Conservation (phyloP, 2,113 vertebrate species). For the Cacatua alba region DNA sequence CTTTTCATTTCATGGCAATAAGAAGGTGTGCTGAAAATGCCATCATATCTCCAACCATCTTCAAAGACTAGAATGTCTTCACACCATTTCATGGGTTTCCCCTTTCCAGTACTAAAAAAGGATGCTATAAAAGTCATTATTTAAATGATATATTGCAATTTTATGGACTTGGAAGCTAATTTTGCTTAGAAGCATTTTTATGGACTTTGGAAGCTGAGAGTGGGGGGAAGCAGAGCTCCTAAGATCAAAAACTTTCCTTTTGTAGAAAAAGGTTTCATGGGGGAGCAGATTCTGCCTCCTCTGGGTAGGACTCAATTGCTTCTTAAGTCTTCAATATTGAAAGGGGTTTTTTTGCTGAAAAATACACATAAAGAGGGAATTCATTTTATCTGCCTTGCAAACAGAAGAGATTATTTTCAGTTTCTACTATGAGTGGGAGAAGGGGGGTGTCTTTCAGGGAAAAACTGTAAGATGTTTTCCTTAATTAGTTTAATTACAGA, state of each 20-base stretch:
- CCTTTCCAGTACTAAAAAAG: conserved; percentile 65
- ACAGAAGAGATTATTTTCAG: conserved; percentile 56
- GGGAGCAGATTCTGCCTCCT: conserved; percentile 4
- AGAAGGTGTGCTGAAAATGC: conserved; percentile 54
- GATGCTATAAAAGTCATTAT: conserved; percentile 75
- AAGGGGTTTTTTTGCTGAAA: conserved; percentile 13
- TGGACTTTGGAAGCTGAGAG: conserved; percentile 69
- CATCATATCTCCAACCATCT: conserved; percentile 67
- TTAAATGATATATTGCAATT: conserved; percentile 76
- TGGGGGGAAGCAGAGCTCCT: conserved; percentile 57
- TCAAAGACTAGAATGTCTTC: conserved; percentile 76
- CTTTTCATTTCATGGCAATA: conserved; percentile 66
- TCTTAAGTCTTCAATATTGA: conserved; percentile 43
- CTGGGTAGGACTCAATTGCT: conserved; percentile 11
- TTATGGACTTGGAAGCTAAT: conserved; percentile 79
- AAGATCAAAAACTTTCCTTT: conserved; percentile 74
- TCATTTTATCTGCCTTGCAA: conserved; percentile 33
- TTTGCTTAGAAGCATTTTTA: conserved; percentile 80
- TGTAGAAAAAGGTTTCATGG: conserved; percentile 18
- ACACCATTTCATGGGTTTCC: conserved; percentile 74
- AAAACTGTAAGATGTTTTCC: conserved; percentile 63
- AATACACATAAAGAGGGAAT: conserved; percentile 19
- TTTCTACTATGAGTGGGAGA: conserved; percentile 38
- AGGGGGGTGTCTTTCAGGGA: background rate
- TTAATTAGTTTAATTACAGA: conserved; percentile 76